phyloP scores from a whole-genome alignment of 2,797 vertebrate species.

The Neostethus bicornis region DNA sequence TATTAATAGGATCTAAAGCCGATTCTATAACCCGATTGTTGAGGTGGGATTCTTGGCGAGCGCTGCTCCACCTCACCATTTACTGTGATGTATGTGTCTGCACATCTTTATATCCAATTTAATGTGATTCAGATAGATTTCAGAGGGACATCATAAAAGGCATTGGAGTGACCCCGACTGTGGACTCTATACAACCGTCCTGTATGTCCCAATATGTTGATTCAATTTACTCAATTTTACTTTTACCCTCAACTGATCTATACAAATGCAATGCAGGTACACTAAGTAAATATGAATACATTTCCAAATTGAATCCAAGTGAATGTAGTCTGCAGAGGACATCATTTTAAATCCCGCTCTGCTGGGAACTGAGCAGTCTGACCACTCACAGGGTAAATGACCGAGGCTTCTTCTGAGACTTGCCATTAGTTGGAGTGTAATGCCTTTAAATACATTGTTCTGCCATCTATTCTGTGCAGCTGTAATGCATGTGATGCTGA shows the following conservation, averaged over 20 bases:
- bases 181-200: constrained; percentile 74
- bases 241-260: constrained; percentile 82
- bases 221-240: constrained; percentile 82
- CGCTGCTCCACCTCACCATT: constrained; percentile 69
- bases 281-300: constrained; percentile 95
- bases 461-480: constrained; percentile 68
- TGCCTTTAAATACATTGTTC: constrained; percentile 80
- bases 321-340: constrained; percentile 84
- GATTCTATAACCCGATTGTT: constrained; percentile 72
- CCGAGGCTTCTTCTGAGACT: constrained; percentile 74
- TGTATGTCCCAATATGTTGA: constrained; percentile 81
- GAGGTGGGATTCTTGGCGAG: constrained; percentile 75
- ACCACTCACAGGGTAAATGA: constrained; percentile 83
- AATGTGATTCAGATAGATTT: constrained; percentile 80
- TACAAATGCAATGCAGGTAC: constrained; percentile 91
- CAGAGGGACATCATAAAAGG: constrained; percentile 86
- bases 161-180: constrained; percentile 78
- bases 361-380: constrained; percentile 77
- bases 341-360: constrained; percentile 85
- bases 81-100: constrained; percentile 78
- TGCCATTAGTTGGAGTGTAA: constrained; percentile 74
- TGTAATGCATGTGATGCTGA: constrained; percentile 70
- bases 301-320: constrained; percentile 86
- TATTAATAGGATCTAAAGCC: constrained; percentile 77
- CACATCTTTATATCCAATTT: constrained; percentile 81